Evolutionary conservation across 2,113 vertebrate species (phyloP), one percentile per base, ranked within the genome.

Genomic region (Xerus inauris): DNA sequence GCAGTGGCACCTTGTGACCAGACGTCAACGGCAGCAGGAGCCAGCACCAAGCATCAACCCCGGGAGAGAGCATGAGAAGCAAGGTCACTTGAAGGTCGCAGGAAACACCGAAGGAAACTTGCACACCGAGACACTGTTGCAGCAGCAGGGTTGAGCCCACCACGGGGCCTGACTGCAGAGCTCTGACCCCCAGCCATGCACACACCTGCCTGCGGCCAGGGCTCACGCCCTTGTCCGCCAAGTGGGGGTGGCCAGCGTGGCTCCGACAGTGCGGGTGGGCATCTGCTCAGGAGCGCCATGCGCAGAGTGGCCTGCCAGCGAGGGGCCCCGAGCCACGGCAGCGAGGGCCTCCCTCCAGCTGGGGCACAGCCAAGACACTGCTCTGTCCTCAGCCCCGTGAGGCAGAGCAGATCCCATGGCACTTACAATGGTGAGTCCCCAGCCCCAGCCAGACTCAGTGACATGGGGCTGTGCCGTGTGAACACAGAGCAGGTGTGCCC

Each of bases 11-110:
- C 71, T 10, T 4, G 9, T 11, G 49, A 45, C 65, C 45, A n/a
- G 82, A 14, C 40, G 62, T 32, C 24, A 6, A 26, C 26, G 20
- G 49, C 17, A 14, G 6, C 1, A 13, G 11, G 45, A 24, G 5
- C 28, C 35, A 0, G 5, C 57, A 11, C 17, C 8, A 38, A 57
- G n/a, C n/a, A 2, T 2, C 10, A 2, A 4, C 35, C 57, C 2
- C 0, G 47, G 54, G 85, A 17, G 32, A 4, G 35, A 0, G 51
- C 4, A 0, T 0, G 2, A 5, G 32, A 4, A 5, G 49, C 49
- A 0, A 40, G 30, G 64, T 22, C 13, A 32, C 83, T 24, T 0
- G 17, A 42, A 20, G 35, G 77, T 28, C 59, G 3, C 1, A 0
- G 89, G 76, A 30, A 8, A 20, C 10, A 26, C 10, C 7, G 3